These are phyloP conservation scores for Neosilurus hyrtlii DNA, from an alignment of 2,797 vertebrate genomes.

Conservation along the genomic window DNA sequence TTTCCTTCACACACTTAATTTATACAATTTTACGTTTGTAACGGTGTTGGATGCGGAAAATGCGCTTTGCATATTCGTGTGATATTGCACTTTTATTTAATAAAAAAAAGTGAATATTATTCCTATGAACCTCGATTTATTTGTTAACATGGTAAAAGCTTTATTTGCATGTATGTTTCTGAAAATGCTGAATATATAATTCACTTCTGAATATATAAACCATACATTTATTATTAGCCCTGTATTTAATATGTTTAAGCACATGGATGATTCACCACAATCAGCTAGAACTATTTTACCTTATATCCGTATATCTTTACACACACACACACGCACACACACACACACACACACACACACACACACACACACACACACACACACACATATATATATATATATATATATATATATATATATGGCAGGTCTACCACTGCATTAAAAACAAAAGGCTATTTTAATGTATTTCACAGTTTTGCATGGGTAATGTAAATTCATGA, in stretches of 20 bases:
- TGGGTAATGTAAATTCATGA: too few relatives aligned
- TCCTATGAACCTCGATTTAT: conserved; percentile 23
- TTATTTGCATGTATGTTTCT: not conserved
- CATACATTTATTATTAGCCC: not conserved
- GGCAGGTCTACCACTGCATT: too few relatives aligned
- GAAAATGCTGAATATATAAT: not conserved
- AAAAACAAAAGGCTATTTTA: too few relatives aligned
- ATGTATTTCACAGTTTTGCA: too few relatives aligned
- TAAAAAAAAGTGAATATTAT: conserved; percentile 68
- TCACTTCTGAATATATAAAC: not conserved
- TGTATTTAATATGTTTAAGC: not conserved
- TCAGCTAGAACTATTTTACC: not conserved
- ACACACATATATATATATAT: too few relatives aligned
- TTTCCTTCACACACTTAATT: conserved; percentile 81
- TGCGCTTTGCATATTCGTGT: conserved; percentile 76
- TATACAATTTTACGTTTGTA: conserved; percentile 79
- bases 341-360: too few relatives aligned
- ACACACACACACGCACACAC: too few relatives aligned
- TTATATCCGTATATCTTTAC: too few relatives aligned
- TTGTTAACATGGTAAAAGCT: not conserved
- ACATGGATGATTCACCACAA: not conserved
- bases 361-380: too few relatives aligned
- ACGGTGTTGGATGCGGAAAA: conserved; percentile 63
- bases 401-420: too few relatives aligned
- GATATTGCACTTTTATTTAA: conserved; percentile 88